A percentile compares a stretch with the other conserved stretches of the same genome.
phyloP scores from a whole-genome alignment of 2,797 vertebrate species.

The Nyctalus aviator region DNA sequence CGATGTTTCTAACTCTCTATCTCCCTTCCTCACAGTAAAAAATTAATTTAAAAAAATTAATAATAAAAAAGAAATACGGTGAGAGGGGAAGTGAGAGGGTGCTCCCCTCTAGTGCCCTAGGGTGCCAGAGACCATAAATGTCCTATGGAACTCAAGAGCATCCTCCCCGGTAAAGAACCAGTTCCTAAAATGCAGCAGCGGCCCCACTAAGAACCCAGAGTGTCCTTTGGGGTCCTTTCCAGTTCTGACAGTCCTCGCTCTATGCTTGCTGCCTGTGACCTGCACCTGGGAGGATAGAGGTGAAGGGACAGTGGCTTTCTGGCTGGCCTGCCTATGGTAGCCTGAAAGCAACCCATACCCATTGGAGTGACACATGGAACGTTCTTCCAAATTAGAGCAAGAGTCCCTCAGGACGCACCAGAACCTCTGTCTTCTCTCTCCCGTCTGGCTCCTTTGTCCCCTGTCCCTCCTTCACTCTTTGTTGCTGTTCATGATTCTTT shows the following conservation, averaged over 20 bases:
- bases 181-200: no score
- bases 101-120: background rate
- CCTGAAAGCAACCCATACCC: background rate
- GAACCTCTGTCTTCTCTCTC: background rate
- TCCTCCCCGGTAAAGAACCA: background rate
- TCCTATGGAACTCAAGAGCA: background rate
- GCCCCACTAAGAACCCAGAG: rapidly evolving
- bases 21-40: no score
- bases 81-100: background rate
- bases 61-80: background rate
- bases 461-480: background rate
- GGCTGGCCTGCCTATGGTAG: background rate
- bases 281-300: background rate
- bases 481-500: background rate
- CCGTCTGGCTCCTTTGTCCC: rapidly evolving
- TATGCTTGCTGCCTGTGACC: background rate
- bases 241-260: background rate
- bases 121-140: background rate
- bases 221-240: background rate
- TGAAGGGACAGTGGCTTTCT: background rate
- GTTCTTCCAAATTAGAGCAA: background rate
- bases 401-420: background rate
- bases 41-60: no score
- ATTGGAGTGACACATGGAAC: rapidly evolving
- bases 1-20: no score